A percentile compares a stretch with the other conserved stretches of the same genome.
phyloP scores from a whole-genome alignment of 2,797 vertebrate species.

The Pipistrellus pygmaeus region DNA sequence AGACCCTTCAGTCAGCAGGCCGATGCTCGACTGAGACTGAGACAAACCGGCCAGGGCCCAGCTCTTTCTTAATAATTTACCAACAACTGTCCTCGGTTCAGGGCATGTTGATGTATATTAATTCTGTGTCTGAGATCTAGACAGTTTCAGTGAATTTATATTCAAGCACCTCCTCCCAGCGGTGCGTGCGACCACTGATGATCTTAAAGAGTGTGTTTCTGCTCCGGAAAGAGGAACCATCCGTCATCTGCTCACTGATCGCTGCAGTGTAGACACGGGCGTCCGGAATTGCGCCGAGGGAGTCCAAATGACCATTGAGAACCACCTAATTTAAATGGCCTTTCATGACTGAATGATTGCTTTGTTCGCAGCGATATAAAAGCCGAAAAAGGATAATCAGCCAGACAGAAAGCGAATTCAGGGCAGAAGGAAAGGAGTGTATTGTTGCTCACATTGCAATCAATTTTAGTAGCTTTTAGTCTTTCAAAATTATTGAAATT shows the following conservation, averaged over 20 bases:
- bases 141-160: background rate
- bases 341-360: conserved; percentile 14
- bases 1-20: too few relatives aligned
- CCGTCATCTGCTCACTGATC: conserved; percentile 22
- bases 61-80: background rate
- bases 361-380: conserved; percentile 28
- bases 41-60: too few relatives aligned
- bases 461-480: conserved; percentile 39
- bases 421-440: conserved; percentile 14
- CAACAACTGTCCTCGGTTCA: background rate
- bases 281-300: background rate
- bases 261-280: background rate
- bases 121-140: background rate
- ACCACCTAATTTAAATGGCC: conserved; percentile 33
- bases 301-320: conserved; percentile 41
- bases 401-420: conserved; percentile 46
- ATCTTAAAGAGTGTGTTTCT: conserved; percentile 25
- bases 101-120: background rate
- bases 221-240: background rate
- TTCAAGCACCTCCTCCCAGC: background rate
- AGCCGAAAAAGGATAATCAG: conserved; percentile 45
- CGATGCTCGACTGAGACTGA: too few relatives aligned
- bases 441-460: conserved; percentile 47
- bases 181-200: background rate
- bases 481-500: conserved; percentile 70